Evolutionary conservation across 2,797 vertebrate species (phyloP), one percentile per base, ranked within the genome.

Genomic region (Rallus crepitans): DNA sequence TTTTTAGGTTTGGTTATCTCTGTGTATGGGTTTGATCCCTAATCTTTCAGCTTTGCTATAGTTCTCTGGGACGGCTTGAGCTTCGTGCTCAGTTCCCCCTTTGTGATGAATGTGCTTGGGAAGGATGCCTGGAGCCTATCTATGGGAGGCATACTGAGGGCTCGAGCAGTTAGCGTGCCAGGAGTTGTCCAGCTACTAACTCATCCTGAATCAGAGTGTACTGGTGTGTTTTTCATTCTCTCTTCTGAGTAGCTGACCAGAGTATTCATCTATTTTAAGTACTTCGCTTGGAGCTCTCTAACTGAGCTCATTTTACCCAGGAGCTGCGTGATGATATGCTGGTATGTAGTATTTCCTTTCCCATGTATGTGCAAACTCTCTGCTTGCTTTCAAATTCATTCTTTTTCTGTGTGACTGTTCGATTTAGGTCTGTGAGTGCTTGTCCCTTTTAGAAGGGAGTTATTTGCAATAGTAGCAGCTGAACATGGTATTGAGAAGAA

Each of bases 171-270:
- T 87, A 60, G 28, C 14, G 0, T 90, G 77, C 71, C 57, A 80
- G 82, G 84, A 90, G 85, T 83, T 95, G 60, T 90, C 84, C 47
- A 59, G 39, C 73, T 91, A 61, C 70, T 91, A 77, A 79, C 52
- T 91, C 45, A 70, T 95, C 50, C 70, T 89, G 61, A 85, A 39
- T 87, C 69, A 47, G 63, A 53, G 13, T 56, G 50, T 66, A 12
- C 6, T 83, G 39, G 27, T 69, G n/a, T 93, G 69, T 28, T 94
- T 79, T 92, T 93, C n/a, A 27, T 94, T 90, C 50, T 60, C 7
- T 48, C 9, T 82, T 82, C 30, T 56, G 61, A 68, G 64, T 63
- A 72, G 85, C 93, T 91, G 72, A 90, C 65, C 77, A 89, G 82
- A 88, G 21, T 81, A 70, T 92, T 95, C 18, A 56, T 91, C 57